These are phyloP conservation scores for Drosophila kanapiae DNA, from an alignment of 1,140 invertebrate species.

Conservation along the genomic window DNA sequence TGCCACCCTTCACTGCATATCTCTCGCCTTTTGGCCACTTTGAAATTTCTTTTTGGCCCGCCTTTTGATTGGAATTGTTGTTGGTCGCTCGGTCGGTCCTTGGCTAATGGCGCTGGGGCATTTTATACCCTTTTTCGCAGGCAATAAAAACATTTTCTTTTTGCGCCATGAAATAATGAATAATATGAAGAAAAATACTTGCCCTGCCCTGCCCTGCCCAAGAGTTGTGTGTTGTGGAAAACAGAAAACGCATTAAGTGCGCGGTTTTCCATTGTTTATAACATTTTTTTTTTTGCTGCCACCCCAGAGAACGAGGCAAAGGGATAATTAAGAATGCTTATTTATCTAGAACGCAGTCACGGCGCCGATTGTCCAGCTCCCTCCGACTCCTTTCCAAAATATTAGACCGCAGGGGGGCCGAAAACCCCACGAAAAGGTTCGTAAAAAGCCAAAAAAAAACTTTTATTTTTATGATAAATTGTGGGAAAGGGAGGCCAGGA, in stretches of 20 bases:
- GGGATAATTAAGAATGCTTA: constrained; percentile 85
- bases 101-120: constrained; percentile 68
- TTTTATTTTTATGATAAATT: constrained; percentile 67
- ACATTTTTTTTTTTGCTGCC: constrained; percentile 45
- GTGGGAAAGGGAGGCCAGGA: constrained; percentile 45
- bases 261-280: constrained; percentile 83
- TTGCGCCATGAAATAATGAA: constrained; percentile 73
- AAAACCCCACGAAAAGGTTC: constrained; percentile 39
- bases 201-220: constrained; percentile 21
- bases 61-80: constrained; percentile 66
- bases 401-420: constrained; percentile 67
- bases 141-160: constrained; percentile 83
- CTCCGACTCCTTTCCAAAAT: constrained; percentile 5
- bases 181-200: constrained; percentile 83
- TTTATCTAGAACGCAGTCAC: constrained; percentile 80
- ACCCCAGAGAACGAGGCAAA: constrained; percentile 51
- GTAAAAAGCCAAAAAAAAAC: constrained; percentile 58
- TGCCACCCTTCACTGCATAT: constrained; percentile 20
- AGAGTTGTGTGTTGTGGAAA: constrained; percentile 32
- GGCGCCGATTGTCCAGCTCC: constrained; percentile 74
- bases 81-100: constrained; percentile 19
- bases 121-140: constrained; percentile 81
- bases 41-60: constrained; percentile 46
- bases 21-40: constrained; percentile 56
- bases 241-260: constrained; percentile 83